These are phyloP conservation scores for Eucera pruinosa DNA, from an alignment of 2,888 invertebrate genomes.

Conservation along the genomic window DNA sequence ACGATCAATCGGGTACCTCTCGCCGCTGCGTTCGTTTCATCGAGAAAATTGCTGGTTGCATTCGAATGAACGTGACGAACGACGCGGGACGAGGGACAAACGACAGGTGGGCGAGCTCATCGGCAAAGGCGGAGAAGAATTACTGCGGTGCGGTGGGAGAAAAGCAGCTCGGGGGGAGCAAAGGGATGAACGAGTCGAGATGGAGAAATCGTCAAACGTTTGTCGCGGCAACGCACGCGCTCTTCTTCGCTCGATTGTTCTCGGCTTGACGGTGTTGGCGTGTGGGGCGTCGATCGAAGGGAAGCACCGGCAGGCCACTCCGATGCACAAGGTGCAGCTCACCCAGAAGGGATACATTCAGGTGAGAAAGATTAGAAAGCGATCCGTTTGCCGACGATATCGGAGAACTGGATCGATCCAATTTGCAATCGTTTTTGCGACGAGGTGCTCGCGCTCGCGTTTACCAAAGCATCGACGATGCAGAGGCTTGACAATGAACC, in stretches of 20 bases:
- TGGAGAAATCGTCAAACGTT: neutral
- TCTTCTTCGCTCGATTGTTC: neutral
- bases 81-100: too few relatives aligned
- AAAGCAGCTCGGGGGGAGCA: too few relatives aligned
- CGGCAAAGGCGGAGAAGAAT: neutral
- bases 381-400: too few relatives aligned
- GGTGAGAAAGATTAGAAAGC: constrained; percentile 82
- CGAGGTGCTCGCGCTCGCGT: too few relatives aligned
- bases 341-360: constrained; percentile 90
- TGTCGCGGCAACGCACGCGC: neutral
- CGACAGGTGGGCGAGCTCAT: neutral
- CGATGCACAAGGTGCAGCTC: constrained; percentile 87
- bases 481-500: too few relatives aligned
- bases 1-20: too few relatives aligned
- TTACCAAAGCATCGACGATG: too few relatives aligned
- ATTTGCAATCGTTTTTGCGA: too few relatives aligned
- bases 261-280: neutral
- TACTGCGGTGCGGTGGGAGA: neutral
- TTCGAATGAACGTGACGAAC: neutral
- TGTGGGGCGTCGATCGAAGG: neutral
- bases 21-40: neutral
- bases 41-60: too few relatives aligned
- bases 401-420: too few relatives aligned
- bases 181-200: constrained; percentile 1
- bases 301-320: constrained; percentile 57